Evolutionary conservation across 2,888 invertebrate species (phyloP).

Genomic region (Prenolepis imparis): DNA sequence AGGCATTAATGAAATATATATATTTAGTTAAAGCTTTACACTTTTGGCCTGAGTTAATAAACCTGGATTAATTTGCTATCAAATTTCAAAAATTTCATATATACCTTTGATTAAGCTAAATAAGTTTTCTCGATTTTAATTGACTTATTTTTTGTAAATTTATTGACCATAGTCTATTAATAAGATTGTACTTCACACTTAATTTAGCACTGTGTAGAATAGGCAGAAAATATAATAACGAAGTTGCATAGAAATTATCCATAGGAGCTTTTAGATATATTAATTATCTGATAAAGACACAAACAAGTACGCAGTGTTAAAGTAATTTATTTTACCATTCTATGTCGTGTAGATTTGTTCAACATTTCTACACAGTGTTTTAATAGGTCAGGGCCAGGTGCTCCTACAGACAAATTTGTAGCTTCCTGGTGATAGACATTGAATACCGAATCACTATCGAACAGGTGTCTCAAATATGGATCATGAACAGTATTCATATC

Average conservation of each 20-base stretch:
- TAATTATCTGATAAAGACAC: background rate
- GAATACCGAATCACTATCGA: constrained; percentile 85
- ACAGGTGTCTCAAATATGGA: constrained; percentile 86
- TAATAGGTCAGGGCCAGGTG: constrained; percentile 87
- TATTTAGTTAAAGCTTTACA: background rate
- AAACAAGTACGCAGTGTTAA: background rate
- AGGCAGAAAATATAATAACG: background rate
- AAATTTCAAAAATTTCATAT: background rate
- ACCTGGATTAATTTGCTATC: background rate
- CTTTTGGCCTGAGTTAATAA: background rate
- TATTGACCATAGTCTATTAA: background rate
- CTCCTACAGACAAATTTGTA: constrained; percentile 87
- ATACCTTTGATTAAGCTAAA: background rate
- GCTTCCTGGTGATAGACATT: constrained; percentile 87
- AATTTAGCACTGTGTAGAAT: background rate
- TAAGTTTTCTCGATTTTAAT: background rate
- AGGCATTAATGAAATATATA: background rate
- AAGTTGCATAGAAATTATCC: background rate
- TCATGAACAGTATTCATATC: constrained; percentile 74
- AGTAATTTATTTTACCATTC: constrained; percentile 83
- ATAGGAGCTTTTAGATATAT: background rate
- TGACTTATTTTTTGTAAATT: background rate
- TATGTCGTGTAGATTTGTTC: constrained; percentile 86
- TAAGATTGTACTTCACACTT: background rate
- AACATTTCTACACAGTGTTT: constrained; percentile 86